Conservation (phyloP, 2,797 vertebrate species). For the Enteromius radiatus region DNA sequence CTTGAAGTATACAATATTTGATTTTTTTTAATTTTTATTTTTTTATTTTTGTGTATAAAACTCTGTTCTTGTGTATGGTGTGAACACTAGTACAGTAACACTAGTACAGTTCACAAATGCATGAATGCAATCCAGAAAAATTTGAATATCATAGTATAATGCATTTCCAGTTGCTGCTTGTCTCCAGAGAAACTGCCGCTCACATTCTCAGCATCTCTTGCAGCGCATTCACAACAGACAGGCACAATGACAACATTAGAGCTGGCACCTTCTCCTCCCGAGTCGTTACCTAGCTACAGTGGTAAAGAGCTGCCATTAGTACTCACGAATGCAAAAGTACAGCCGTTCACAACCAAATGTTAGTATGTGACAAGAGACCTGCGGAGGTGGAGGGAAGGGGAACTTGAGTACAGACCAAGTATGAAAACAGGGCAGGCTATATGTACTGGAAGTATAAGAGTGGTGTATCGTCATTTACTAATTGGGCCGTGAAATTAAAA, state of each 20-base stretch:
- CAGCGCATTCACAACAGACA: not conserved
- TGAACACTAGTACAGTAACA: not conserved
- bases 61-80: not conserved
- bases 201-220: constrained; percentile 4
- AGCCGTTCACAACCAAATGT: constrained; percentile 1
- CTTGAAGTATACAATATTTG: not conserved
- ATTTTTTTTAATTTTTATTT: too few relatives aligned
- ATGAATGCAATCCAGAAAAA: not conserved
- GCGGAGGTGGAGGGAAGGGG: not conserved
- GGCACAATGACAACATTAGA: constrained; percentile 29
- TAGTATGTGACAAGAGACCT: not conserved
- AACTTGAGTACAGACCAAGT: not conserved
- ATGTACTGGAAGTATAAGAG: not conserved
- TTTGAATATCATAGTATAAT: not conserved
- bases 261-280: constrained; percentile 3
- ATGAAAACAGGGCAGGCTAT: not conserved
- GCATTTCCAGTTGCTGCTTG: not conserved
- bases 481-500: constrained; percentile 75
- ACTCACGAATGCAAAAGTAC: constrained; percentile 16
- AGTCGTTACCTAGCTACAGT: constrained; percentile 23
- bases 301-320: constrained; percentile 5
- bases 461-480: constrained; percentile 67
- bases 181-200: not conserved
- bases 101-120: not conserved
- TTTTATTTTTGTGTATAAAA: too few relatives aligned